Evolutionary conservation across 2,888 invertebrate species (phyloP), one percentile per base, ranked within the genome.

Genomic region (Lordiphosa andalusiaca): DNA sequence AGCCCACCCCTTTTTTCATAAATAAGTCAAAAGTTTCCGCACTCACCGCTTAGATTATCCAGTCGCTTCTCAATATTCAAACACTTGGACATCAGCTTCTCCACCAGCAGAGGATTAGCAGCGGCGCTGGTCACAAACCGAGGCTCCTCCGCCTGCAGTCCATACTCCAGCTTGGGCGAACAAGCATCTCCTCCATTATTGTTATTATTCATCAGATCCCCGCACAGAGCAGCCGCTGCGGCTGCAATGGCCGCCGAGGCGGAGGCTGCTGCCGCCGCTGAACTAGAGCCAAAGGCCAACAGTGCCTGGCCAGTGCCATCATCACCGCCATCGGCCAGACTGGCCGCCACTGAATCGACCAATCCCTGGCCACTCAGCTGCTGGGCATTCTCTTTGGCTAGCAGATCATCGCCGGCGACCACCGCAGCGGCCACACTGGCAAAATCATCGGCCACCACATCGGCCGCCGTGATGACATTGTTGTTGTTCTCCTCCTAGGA

Each of bases 61-160:
- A 80, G 21, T 4, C 74, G 63, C 40, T 84, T 81, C 36, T 82
- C 82, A 35, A 81, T 75, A 46, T 78, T 78, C 38, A 84, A 52
- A 44, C 83, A 86, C 67, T 87, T 87, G 89, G 96, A 95, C 85
- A 96, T 92, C 70, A 92, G 89, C 88, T 94, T 94, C 91, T 96
- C 96, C 74, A 96, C 96, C 65, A 96, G 91, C 71, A 96, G 90
- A 12, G 96, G 96, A 90, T 96, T 96, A 44, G 95, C 94, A 9
- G 96, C 95, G 25, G 96, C 80, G 39, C 82, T 81, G 23, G 84
- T 81, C 13, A 69, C 78, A 59, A 75, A 81, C 4, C 80, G 84
- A 6, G 75, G 71, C 47, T 81, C 80, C 36, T 80, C 77, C 59
- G 77, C 59, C 33, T 67, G 48, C 33, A 60, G 25, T 4, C 60